Evolutionary conservation across 1,140 invertebrate genomes (phyloP).

Genomic region (Drosophila baimaii): DNA sequence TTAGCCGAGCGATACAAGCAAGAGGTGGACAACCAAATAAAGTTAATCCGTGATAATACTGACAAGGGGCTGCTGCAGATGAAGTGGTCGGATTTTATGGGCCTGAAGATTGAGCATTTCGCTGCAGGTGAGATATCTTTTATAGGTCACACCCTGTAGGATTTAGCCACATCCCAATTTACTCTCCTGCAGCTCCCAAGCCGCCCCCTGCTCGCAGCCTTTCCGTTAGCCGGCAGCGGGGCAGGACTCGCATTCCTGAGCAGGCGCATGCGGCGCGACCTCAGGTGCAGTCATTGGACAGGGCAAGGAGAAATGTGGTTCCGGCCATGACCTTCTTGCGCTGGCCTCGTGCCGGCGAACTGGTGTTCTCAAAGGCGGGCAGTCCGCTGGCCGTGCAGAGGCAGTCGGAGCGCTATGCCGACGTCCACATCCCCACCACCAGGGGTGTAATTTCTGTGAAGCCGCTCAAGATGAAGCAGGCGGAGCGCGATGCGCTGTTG

Average conservation of each 20-base stretch:
- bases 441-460: constrained; percentile 84
- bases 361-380: constrained; percentile 86
- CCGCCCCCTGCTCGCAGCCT: constrained; percentile 25
- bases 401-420: constrained; percentile 84
- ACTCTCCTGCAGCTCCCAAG: too few relatives aligned
- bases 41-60: constrained; percentile 33
- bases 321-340: constrained; percentile 85
- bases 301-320: not conserved
- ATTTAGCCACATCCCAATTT: too few relatives aligned
- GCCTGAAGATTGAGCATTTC: constrained; percentile 19
- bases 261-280: not conserved
- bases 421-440: constrained; percentile 86
- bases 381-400: constrained; percentile 86
- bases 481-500: constrained; percentile 61
- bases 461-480: constrained; percentile 44
- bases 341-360: constrained; percentile 86
- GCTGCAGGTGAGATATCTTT: constrained; percentile 1
- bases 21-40: constrained; percentile 44
- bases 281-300: constrained; percentile 34
- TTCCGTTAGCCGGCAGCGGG: constrained; percentile 8
- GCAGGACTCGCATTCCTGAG: not conserved
- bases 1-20: constrained; percentile 24
- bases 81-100: constrained; percentile 54
- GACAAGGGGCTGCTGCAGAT: constrained; percentile 45
- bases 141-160: too few relatives aligned